Conservation (phyloP, 2,888 invertebrate genomes). For the Cheiracanthium punctorium region DNA sequence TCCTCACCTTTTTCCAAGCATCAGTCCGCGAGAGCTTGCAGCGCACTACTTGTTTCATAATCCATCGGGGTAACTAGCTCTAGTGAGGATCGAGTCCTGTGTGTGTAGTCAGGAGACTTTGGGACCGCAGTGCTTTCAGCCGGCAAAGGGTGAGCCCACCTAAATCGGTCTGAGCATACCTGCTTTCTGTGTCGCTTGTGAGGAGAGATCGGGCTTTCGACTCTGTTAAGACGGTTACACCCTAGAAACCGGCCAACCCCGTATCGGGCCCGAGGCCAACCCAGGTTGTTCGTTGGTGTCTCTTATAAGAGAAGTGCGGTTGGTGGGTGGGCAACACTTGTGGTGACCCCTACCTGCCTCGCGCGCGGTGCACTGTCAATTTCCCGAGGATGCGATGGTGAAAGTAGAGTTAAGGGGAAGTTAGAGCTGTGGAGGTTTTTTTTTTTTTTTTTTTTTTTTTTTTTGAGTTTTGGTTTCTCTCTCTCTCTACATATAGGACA, state of each 20-base stretch:
- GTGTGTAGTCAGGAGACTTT: no score
- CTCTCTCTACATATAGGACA: no score
- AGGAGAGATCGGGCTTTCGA: background rate
- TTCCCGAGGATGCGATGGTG: background rate
- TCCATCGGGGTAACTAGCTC: background rate
- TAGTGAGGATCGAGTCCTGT: background rate
- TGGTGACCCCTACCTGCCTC: constrained; percentile 33
- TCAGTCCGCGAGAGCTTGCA: background rate
- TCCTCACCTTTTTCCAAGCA: background rate
- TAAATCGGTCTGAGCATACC: background rate
- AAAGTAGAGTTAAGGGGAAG: background rate
- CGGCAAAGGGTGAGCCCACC: background rate
- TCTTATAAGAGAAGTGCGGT: constrained; percentile 41
- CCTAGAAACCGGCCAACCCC: constrained; percentile 60
- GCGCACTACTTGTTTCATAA: background rate
- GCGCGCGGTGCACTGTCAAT: constrained; percentile 12
- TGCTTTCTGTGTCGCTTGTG: constrained; percentile 10
- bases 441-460: no score
- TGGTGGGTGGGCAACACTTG: constrained; percentile 50
- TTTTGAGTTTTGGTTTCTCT: no score
- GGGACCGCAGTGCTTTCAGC: background rate
- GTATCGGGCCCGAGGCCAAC: constrained; percentile 24
- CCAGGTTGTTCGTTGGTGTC: constrained; percentile 47
- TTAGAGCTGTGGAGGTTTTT: background rate
- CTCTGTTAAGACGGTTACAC: constrained; percentile 50